Percentiles rank a stretch among this genome's conserved stretches.
Conservation (phyloP, 2,888 invertebrate species). For the Acronicta alni region DNA sequence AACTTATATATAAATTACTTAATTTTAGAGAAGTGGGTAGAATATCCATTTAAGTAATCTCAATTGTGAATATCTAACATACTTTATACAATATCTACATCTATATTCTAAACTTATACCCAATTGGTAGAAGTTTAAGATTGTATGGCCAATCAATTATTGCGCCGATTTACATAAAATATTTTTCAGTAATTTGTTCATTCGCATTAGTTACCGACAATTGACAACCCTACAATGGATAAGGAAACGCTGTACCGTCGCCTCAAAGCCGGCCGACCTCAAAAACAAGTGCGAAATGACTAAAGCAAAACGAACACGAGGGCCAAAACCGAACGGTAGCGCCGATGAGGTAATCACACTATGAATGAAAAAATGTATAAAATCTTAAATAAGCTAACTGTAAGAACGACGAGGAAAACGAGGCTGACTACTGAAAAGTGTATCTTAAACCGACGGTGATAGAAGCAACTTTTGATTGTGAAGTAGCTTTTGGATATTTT, state of each 20-base stretch:
- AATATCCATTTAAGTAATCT: no score
- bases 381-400: conserved; percentile 66
- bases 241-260: conserved; percentile 56
- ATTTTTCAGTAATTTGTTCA: background rate
- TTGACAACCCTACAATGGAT: conserved; percentile 43
- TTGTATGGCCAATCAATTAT: no score
- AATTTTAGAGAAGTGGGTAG: no score
- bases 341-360: conserved; percentile 79
- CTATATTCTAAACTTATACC: no score
- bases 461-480: conserved; percentile 19
- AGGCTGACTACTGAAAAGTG: conserved; percentile 29
- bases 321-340: conserved; percentile 68
- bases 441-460: conserved; percentile 16
- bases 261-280: conserved; percentile 60
- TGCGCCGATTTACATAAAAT: background rate
- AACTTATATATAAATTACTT: no score
- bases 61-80: no score
- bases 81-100: no score
- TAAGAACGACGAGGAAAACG: conserved; percentile 49
- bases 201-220: conserved; percentile 17
- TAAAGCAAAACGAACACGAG: conserved; percentile 61
- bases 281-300: conserved; percentile 63
- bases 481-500: conserved; percentile 50
- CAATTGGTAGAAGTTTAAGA: no score
- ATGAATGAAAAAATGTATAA: conserved; percentile 77